Evolutionary conservation across 2,797 vertebrate species (phyloP).

Genomic region (Hemibagrus guttatus): DNA sequence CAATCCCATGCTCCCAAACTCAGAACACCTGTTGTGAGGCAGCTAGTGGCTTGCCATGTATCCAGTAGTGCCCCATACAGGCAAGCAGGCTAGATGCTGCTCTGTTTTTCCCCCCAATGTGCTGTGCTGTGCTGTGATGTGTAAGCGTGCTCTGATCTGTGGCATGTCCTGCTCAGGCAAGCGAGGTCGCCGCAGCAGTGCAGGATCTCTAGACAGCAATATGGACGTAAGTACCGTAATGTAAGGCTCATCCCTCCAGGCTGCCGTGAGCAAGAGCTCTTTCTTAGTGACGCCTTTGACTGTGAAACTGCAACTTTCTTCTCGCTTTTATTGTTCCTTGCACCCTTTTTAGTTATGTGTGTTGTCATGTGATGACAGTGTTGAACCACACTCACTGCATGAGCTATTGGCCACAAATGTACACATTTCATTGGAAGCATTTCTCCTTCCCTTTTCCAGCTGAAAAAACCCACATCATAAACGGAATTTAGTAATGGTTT

Average conservation of each 20-base stretch:
- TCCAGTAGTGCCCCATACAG: slow-evolving; percentile 57
- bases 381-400: slow-evolving; percentile 78
- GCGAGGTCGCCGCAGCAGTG: slow-evolving; percentile 98
- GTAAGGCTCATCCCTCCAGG: slow-evolving; percentile 44
- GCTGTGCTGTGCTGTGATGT: slow-evolving; percentile 66
- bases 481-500: background rate
- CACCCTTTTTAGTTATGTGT: slow-evolving; percentile 56
- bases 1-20: background rate
- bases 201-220: slow-evolving; percentile 99
- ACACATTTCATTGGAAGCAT: slow-evolving; percentile 64
- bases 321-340: slow-evolving; percentile 66
- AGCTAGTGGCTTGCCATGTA: slow-evolving; percentile 47
- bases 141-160: slow-evolving; percentile 86
- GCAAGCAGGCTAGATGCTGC: slow-evolving; percentile 60
- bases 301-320: slow-evolving; percentile 11
- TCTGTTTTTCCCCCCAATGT: slow-evolving; percentile 61
- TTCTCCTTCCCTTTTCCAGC: slow-evolving; percentile 31
- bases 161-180: slow-evolving; percentile 99
- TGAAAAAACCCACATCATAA: background rate
- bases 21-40: slow-evolving; percentile 18
- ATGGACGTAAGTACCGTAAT: slow-evolving; percentile 96
- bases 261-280: background rate
- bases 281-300: background rate
- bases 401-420: slow-evolving; percentile 72
- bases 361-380: slow-evolving; percentile 69